Evolutionary conservation across 2,113 vertebrate species (phyloP).

Genomic region (Vicugna pacos): DNA sequence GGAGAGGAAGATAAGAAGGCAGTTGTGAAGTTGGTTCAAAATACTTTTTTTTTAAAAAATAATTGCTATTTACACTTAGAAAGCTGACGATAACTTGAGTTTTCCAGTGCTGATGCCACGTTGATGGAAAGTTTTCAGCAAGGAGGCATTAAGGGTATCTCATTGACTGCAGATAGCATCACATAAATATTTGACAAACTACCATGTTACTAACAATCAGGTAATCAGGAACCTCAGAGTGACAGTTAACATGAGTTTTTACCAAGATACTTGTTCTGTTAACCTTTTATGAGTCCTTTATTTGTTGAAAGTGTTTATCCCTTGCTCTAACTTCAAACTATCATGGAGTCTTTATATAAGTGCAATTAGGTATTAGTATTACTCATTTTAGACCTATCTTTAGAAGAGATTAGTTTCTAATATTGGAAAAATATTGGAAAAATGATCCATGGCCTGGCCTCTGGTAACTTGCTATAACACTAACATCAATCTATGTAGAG

Average conservation of each 20-base stretch:
- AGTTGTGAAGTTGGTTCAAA: conserved; percentile 62
- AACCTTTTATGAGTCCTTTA: conserved; percentile 32
- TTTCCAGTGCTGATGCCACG: not conserved
- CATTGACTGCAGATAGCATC: not conserved
- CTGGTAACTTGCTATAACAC: not conserved
- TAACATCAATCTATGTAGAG: not conserved
- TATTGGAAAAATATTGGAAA: not conserved
- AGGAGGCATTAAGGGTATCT: not conserved
- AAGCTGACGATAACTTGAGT: conserved; percentile 33
- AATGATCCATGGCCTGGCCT: conserved; percentile 4
- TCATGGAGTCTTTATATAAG: conserved; percentile 24
- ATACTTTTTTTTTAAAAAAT: not conserved
- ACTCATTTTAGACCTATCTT: conserved; percentile 42
- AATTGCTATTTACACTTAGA: not conserved
- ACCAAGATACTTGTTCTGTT: not conserved
- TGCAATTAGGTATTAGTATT: not conserved
- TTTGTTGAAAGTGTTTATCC: conserved; percentile 34
- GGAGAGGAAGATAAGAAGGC: not conserved
- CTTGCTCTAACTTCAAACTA: conserved; percentile 20
- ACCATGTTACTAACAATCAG: not conserved
- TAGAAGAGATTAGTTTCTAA: conserved; percentile 37
- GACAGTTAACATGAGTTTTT: conserved; percentile 53
- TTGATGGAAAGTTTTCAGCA: conserved; percentile 6
- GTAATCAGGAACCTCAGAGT: conserved; percentile 3
- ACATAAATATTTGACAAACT: conserved; percentile 13